phyloP scores from a whole-genome alignment of 92 coral and sea anemone species.

The Porites rus region DNA sequence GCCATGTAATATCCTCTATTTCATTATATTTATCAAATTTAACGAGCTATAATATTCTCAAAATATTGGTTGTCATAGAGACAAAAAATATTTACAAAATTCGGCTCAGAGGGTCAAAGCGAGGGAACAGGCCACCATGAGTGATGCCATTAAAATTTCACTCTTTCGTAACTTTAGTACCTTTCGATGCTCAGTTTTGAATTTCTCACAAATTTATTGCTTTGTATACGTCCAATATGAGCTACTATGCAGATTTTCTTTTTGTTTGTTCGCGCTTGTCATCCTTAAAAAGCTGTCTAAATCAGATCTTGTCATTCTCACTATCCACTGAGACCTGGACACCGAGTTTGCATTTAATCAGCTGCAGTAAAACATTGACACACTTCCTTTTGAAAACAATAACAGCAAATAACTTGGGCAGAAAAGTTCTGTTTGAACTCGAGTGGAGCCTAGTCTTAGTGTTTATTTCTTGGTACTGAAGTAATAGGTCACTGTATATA shows the following conservation, averaged over 20 bases:
- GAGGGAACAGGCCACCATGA: no score
- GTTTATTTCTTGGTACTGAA: background rate
- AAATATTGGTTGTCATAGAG: no score
- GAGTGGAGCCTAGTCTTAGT: background rate
- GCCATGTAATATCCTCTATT: no score
- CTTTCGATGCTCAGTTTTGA: background rate
- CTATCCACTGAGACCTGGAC: background rate
- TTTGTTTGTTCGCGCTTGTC: background rate
- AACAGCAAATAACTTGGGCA: background rate
- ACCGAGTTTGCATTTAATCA: conserved; percentile 7
- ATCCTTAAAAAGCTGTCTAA: conserved; percentile 33
- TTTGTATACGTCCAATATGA: background rate
- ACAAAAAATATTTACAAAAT: no score
- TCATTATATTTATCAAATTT: no score
- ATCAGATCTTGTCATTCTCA: background rate
- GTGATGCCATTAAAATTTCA: no score
- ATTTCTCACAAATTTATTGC: background rate
- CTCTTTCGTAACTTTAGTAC: background rate
- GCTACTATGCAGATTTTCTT: conserved; percentile 11
- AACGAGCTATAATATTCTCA: no score
- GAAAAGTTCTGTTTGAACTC: background rate
- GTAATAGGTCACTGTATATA: background rate
- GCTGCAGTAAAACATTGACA: conserved; percentile 10
- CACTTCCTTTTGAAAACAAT: background rate
- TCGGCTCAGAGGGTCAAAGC: no score